Evolutionary conservation across 1,140 invertebrate species (phyloP), one percentile per base, ranked within the genome.

Genomic region (Tribolium madens): DNA sequence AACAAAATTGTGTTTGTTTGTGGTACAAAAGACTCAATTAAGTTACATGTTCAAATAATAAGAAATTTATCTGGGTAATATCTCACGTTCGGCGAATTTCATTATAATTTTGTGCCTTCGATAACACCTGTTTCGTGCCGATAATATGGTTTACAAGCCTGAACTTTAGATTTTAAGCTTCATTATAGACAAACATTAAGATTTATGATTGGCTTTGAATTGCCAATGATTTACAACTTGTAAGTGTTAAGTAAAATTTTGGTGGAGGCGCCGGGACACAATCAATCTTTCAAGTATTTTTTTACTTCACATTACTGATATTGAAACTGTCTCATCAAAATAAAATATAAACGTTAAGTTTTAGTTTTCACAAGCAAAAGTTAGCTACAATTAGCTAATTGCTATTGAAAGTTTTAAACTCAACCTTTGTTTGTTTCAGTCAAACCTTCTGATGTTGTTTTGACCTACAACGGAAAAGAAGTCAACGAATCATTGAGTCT

Each of bases 371-470:
- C 26, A 12, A 64, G 9, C 57, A 64, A 26, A 64, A 64, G 31
- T 36, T 64, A 42, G 31, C n/a, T 64, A 33, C 57, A 33, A 64
- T 64, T 64, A 33, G 21, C 31, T 64, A 31, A 64, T 64, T 64
- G 31, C 31, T 42, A 64, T 33, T 26, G n/a, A 33, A 64, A 33
- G 21, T 64, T 64, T 21, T 13, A 50, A 52, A 18, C 17, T 17
- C 10, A 21, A n/a, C n/a, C 26, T 82, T 81, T 82, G 84, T 88
- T 87, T 85, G 82, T 88, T 89, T 50, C 90, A 93, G 93, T 93
- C 73, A 92, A 91, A 85, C 92, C 92, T 0, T 88, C 90, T 73
- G 91, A 89, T 47, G 89, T 94, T 75, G 88, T 92, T 75, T 88
- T 88, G 14, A 88, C 88, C 52, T 73, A 73, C 36, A 71, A 80